Conservation (phyloP, 2,888 invertebrate species). For the Stenoptilia bipunctidactyla region DNA sequence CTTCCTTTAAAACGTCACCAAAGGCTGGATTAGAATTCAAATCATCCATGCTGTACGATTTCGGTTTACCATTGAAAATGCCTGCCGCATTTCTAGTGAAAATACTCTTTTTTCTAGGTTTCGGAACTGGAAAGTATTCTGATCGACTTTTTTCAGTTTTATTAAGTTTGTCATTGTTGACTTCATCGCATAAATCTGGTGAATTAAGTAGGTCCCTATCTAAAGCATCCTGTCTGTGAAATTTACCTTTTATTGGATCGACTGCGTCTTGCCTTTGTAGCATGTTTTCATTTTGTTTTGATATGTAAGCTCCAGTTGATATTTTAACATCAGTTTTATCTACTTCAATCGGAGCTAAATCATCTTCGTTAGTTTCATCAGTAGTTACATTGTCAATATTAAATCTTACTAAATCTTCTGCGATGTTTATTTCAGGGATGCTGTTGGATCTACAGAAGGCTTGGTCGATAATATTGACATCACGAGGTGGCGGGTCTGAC, state of each 20-base stretch:
- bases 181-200: slow-evolving; percentile 12
- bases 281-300: no score
- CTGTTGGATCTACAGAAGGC: slow-evolving; percentile 42
- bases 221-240: slow-evolving; percentile 29
- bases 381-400: slow-evolving; percentile 43
- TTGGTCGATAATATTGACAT: slow-evolving; percentile 40
- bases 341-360: slow-evolving; percentile 1
- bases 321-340: neutral
- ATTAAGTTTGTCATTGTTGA: neutral
- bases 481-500: slow-evolving; percentile 35
- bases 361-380: slow-evolving; percentile 48
- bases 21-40: slow-evolving; percentile 34
- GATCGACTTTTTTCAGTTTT: slow-evolving; percentile 20
- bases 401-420: slow-evolving; percentile 25
- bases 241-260: slow-evolving; percentile 26
- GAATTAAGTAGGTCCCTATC: slow-evolving; percentile 19
- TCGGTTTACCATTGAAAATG: slow-evolving; percentile 53
- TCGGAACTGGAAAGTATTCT: slow-evolving; percentile 24
- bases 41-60: slow-evolving; percentile 55
- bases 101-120: slow-evolving; percentile 29
- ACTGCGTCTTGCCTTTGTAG: slow-evolving; percentile 45
- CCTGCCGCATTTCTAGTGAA: slow-evolving; percentile 38
- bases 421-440: slow-evolving; percentile 16
- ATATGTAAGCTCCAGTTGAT: neutral
- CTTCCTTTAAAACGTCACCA: slow-evolving; percentile 42